Conservation (phyloP, 2,113 vertebrate genomes). For the Oreochromis tanganicae region DNA sequence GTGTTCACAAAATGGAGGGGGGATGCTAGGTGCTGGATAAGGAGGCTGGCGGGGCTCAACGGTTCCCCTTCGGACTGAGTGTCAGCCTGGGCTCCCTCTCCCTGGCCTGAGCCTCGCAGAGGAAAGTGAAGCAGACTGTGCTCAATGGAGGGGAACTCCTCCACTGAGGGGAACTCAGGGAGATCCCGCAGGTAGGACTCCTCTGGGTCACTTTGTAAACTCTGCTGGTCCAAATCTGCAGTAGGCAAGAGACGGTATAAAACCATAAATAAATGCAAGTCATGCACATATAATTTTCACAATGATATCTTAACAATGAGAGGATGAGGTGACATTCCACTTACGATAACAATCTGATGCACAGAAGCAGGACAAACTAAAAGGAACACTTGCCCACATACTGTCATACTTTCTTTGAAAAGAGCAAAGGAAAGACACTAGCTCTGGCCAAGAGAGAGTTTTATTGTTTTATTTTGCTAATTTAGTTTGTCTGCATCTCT, state of each 20-base stretch:
- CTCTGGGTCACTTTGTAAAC: slow-evolving; percentile 86
- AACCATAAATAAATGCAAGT: background rate
- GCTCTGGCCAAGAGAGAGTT: background rate
- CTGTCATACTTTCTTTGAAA: background rate
- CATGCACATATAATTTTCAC: background rate
- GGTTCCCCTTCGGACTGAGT: slow-evolving; percentile 25
- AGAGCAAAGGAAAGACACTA: accelerated
- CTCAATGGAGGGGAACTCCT: slow-evolving; percentile 78
- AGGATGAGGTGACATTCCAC: background rate
- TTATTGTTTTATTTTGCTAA: background rate
- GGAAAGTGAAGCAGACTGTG: slow-evolving; percentile 69
- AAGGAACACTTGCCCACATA: background rate
- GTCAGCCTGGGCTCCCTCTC: background rate
- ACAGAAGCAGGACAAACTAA: background rate
- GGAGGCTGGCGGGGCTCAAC: slow-evolving; percentile 72
- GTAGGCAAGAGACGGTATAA: background rate
- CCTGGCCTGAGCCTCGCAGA: slow-evolving; percentile 11
- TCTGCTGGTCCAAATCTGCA: slow-evolving; percentile 92
- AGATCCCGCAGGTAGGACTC: slow-evolving; percentile 84
- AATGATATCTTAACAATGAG: background rate
- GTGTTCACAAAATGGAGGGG: slow-evolving; percentile 98
- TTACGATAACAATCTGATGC: background rate
- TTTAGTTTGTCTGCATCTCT: background rate
- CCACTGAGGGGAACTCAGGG: slow-evolving; percentile 80
- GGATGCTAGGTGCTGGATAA: slow-evolving; percentile 84